A percentile compares a stretch with the other conserved stretches of the same genome.
Conservation (phyloP, 2,888 invertebrate genomes). For the Diplazon laetatorius region DNA sequence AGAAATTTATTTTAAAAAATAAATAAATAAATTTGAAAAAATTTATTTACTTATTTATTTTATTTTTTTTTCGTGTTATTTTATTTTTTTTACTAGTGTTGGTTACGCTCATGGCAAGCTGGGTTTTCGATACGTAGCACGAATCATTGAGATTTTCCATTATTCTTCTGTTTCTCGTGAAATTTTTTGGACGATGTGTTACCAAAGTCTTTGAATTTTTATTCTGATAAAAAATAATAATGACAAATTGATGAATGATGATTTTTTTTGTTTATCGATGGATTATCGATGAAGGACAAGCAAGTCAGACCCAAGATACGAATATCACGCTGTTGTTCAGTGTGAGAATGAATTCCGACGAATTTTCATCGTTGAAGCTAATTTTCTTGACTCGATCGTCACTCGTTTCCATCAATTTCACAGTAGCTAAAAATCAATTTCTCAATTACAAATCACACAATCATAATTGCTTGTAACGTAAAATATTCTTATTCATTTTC, state of each 20-base stretch:
- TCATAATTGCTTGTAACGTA: not conserved
- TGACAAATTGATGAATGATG: too few relatives aligned
- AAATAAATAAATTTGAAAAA: not conserved
- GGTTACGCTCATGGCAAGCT: conserved; percentile 83
- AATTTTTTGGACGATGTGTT: conserved; percentile 49
- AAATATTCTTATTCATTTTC: too few relatives aligned
- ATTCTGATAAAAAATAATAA: not conserved
- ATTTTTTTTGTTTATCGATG: too few relatives aligned
- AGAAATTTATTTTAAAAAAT: not conserved
- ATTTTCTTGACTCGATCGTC: conserved; percentile 73
- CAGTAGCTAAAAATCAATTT: conserved; percentile 62
- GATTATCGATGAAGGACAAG: not conserved
- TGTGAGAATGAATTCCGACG: conserved; percentile 81
- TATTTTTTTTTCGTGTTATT: too few relatives aligned
- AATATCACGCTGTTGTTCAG: conserved; percentile 80
- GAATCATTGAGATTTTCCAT: conserved; percentile 83
- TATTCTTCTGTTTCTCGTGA: conserved; percentile 47
- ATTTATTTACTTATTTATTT: not conserved
- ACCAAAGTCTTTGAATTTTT: conserved; percentile 23
- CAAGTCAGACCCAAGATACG: conserved; percentile 79
- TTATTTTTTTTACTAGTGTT: conserved; percentile 67
- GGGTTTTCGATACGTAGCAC: conserved; percentile 83
- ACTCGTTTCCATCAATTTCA: conserved; percentile 63
- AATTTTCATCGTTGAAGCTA: conserved; percentile 79
- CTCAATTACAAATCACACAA: not conserved